phyloP scores from a whole-genome alignment of 2,888 invertebrate genomes.

The Andrena flavipes region DNA sequence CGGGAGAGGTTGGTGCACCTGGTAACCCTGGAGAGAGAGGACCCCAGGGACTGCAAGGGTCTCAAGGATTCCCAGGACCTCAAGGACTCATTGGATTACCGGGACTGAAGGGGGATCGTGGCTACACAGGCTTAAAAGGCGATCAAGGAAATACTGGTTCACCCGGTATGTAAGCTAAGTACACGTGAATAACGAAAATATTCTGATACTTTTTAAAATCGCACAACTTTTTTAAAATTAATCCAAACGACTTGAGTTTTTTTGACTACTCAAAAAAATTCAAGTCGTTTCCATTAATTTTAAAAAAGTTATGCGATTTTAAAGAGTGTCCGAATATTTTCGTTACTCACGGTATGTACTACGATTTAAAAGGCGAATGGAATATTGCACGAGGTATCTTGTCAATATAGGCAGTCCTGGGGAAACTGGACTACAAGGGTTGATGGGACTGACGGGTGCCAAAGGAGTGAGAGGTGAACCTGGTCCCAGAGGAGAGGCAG shows the following conservation, averaged over 20 bases:
- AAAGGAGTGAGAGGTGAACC: slow-evolving; percentile 92
- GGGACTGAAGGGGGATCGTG: slow-evolving; percentile 91
- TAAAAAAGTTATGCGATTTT: too few relatives aligned
- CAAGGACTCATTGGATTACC: slow-evolving; percentile 89
- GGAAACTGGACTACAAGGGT: slow-evolving; percentile 88
- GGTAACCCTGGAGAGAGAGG: slow-evolving; percentile 92
- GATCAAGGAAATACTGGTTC: slow-evolving; percentile 90
- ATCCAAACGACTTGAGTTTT: too few relatives aligned
- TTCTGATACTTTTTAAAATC: too few relatives aligned
- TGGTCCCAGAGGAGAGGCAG: slow-evolving; percentile 91
- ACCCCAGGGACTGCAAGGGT: slow-evolving; percentile 89
- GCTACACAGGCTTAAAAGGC: slow-evolving; percentile 90
- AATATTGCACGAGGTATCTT: not conserved
- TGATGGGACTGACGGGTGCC: slow-evolving; percentile 88
- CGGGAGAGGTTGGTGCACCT: slow-evolving; percentile 90
- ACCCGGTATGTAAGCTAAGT: slow-evolving; percentile 81
- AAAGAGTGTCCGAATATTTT: too few relatives aligned
- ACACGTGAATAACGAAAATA: too few relatives aligned
- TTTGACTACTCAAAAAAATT: too few relatives aligned
- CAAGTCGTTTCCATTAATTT: too few relatives aligned
- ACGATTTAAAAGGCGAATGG: not conserved
- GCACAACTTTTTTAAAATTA: too few relatives aligned
- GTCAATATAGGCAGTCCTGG: slow-evolving; percentile 87
- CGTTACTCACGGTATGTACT: not conserved
- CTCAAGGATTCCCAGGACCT: slow-evolving; percentile 89